Conservation (phyloP, 2,888 invertebrate species). For the Drosophila mercatorum region DNA sequence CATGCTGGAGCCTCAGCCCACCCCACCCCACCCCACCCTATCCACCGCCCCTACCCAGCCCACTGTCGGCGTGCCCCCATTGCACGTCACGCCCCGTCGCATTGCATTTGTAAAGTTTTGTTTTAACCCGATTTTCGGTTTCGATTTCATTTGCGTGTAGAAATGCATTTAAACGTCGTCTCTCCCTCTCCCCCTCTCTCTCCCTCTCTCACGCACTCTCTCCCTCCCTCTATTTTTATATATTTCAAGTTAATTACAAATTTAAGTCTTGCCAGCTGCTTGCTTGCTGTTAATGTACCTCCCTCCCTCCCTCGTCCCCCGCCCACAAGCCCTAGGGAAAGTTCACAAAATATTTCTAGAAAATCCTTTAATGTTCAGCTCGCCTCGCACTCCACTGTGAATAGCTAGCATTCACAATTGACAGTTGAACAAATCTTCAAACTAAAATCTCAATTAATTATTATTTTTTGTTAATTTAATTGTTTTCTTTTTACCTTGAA, state of each 20-base stretch:
- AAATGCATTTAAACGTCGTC: slow-evolving; percentile 43
- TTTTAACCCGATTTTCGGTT: slow-evolving; percentile 59
- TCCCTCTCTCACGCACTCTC: neutral
- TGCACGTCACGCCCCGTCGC: slow-evolving; percentile 33
- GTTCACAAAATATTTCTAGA: neutral
- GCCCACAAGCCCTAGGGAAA: neutral
- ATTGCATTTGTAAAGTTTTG: slow-evolving; percentile 40
- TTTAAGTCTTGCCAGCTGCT: slow-evolving; percentile 23
- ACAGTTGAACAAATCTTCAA: slow-evolving; percentile 4
- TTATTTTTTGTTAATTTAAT: neutral
- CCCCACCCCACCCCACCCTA: neutral
- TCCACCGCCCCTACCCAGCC: neutral
- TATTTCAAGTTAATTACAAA: slow-evolving; percentile 30
- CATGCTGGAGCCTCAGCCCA: slow-evolving; percentile 16
- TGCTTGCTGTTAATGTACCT: slow-evolving; percentile 22
- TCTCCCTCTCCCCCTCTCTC: neutral
- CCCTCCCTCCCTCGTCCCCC: neutral
- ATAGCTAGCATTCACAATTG: slow-evolving; percentile 12
- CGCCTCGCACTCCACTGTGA: slow-evolving; percentile 3
- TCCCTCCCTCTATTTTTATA: neutral
- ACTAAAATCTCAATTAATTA: slow-evolving; percentile 3
- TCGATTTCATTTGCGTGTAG: slow-evolving; percentile 60
- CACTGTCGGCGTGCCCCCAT: slow-evolving; percentile 4
- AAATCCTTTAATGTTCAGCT: slow-evolving; percentile 19
- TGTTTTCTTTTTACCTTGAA: slow-evolving; percentile 8